Evolutionary conservation across 1,140 invertebrate genomes (phyloP).

Genomic region (Apis florea): DNA sequence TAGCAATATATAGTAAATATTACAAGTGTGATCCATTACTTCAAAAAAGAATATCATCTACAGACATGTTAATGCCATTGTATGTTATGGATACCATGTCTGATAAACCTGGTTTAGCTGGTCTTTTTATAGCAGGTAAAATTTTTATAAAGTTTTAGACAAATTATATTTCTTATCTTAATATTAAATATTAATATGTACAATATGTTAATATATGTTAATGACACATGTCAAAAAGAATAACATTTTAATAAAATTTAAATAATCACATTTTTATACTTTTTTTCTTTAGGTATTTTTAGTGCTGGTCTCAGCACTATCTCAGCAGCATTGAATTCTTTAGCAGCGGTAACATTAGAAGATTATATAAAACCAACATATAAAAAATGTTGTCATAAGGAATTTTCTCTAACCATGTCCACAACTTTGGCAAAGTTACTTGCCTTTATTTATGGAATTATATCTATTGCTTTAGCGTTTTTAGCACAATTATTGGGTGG

Average conservation of each 20-base stretch:
- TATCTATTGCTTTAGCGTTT: slow-evolving; percentile 87
- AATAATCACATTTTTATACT: not conserved
- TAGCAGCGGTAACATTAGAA: slow-evolving; percentile 92
- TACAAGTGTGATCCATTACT: slow-evolving; percentile 87
- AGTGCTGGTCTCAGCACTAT: slow-evolving; percentile 92
- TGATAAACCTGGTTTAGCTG: slow-evolving; percentile 86
- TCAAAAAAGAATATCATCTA: slow-evolving; percentile 79
- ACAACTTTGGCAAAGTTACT: slow-evolving; percentile 82
- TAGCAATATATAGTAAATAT: slow-evolving; percentile 90
- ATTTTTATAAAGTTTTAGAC: not conserved
- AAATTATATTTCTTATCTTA: not conserved
- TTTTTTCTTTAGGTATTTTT: slow-evolving; percentile 83
- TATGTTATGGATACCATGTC: slow-evolving; percentile 90
- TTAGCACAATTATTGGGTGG: slow-evolving; percentile 87
- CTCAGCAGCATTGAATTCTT: slow-evolving; percentile 91
- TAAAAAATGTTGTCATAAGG: slow-evolving; percentile 45
- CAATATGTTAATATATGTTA: not conserved
- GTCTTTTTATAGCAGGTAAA: slow-evolving; percentile 88
- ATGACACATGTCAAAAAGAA: not conserved
- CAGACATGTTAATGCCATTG: slow-evolving; percentile 86
- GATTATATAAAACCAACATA: slow-evolving; percentile 86
- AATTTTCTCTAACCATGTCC: slow-evolving; percentile 68
- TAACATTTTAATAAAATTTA: not conserved
- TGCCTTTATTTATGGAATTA: slow-evolving; percentile 85
- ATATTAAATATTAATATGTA: too few species aligned